Conservation (phyloP, 1,140 invertebrate genomes). For the Vanessa atalanta region DNA sequence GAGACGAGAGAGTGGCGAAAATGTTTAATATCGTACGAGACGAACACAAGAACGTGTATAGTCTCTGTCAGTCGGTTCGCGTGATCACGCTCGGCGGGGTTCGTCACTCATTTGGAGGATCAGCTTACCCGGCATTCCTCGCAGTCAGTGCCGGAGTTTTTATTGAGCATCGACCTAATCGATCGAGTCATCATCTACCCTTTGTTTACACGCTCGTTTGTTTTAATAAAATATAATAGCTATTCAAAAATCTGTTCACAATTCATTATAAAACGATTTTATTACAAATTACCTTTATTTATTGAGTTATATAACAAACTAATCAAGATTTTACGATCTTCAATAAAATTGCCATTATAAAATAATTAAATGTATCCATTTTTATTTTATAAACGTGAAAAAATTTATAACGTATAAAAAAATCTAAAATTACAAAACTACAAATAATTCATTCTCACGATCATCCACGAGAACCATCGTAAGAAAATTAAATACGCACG, state of each 20-base stretch:
- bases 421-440: neutral
- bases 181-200: conserved; percentile 43
- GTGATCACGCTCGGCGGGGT: conserved; percentile 60
- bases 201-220: conserved; percentile 43
- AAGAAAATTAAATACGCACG: conserved; percentile 72
- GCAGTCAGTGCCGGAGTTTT: conserved; percentile 55
- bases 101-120: conserved; percentile 62
- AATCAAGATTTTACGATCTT: too few relatives aligned
- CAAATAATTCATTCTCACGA: conserved; percentile 8
- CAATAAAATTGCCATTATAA: too few relatives aligned
- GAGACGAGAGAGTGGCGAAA: too few relatives aligned
- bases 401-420: too few relatives aligned
- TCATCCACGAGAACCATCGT: conserved; percentile 48
- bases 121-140: conserved; percentile 63
- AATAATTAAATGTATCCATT: too few relatives aligned
- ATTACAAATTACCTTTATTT: too few relatives aligned
- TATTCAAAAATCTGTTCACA: neutral
- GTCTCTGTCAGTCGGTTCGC: conserved; percentile 66
- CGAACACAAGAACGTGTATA: conserved; percentile 1
- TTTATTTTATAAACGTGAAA: too few relatives aligned
- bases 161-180: conserved; percentile 56
- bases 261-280: too few relatives aligned
- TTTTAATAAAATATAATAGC: conserved; percentile 8
- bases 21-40: too few relatives aligned
- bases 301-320: too few relatives aligned